These are phyloP conservation scores for Chloroceryle amazona DNA, from an alignment of 2,797 vertebrate genomes.

Conservation along the genomic window DNA sequence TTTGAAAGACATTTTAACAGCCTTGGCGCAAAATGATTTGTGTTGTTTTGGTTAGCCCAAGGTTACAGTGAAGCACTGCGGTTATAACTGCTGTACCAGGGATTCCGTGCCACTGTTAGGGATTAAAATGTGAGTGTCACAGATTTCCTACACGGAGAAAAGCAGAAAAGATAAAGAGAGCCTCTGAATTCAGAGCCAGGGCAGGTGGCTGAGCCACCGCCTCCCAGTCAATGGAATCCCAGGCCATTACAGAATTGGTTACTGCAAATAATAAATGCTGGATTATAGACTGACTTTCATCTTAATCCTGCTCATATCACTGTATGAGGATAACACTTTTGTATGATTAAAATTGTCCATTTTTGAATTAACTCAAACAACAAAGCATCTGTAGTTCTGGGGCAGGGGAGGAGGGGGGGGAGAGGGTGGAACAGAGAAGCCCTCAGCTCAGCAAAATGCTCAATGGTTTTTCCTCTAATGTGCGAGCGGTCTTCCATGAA, in stretches of 20 bases:
- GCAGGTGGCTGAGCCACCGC: neutral
- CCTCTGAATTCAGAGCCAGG: conserved; percentile 8
- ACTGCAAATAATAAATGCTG: conserved; percentile 48
- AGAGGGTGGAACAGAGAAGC: neutral
- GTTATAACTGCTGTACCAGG: conserved; percentile 10
- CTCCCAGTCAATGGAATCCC: neutral
- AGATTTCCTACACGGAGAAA: conserved; percentile 24
- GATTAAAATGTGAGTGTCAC: neutral
- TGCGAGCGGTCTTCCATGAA: neutral
- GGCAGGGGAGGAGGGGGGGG: too few relatives aligned
- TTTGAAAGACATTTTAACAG: conserved; percentile 61
- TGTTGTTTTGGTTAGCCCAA: conserved; percentile 52
- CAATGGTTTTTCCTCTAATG: neutral
- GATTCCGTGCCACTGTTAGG: neutral
- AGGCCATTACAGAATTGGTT: conserved; percentile 37
- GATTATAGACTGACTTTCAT: conserved; percentile 64
- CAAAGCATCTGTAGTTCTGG: conserved; percentile 11
- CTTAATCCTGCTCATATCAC: conserved; percentile 50
- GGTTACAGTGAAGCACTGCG: conserved; percentile 62
- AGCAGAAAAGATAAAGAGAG: conserved; percentile 23
- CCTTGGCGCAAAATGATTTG: conserved; percentile 47
- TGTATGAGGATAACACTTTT: conserved; percentile 47
- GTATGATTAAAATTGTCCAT: conserved; percentile 55
- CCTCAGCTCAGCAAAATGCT: neutral
- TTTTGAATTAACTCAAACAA: conserved; percentile 54